Evolutionary conservation across 1,140 invertebrate genomes (phyloP), one percentile per base, ranked within the genome.

Genomic region (Zaprionus ornatus): DNA sequence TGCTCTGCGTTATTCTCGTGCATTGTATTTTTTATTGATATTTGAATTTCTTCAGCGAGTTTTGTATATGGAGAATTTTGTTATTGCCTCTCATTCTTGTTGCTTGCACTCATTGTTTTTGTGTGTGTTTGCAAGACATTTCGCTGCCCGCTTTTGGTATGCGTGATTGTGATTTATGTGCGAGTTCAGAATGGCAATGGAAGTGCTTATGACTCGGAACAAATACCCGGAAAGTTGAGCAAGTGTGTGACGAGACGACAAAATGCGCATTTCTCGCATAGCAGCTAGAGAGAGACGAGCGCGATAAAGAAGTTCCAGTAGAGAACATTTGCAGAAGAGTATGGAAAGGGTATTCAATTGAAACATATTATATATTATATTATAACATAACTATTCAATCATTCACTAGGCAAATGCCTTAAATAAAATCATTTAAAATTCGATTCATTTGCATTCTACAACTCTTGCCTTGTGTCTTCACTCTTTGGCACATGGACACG

Each of bases 91-190:
- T 12, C 52, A 10, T 32, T 27, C 70, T 15, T 57, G 21, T 64
- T 13, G 7, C 50, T 61, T n/a, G 45, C 45, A 50, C 17, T 72
- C 52, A 45, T 64, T 42, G 32, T 50, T 55, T 6, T 52, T 42
- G 35, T 29, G 29, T 25, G 25, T 59, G n/a, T 54, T 42, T 10
- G 60, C 32, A 37, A 54, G 25, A 63, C 63, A 66, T 60, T 61
- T 66, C 62, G 66, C 52, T 62, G 52, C 23, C 23, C 59, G 60
- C 52, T 56, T 72, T 61, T 76, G 68, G 74, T 59, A 61, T 75
- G 56, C 71, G 27, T 63, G 50, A 66, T 75, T 79, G 74, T 73
- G 77, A 79, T 77, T 79, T 77, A 79, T 79, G 67, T 60, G 42
- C 59, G 56, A 61, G 52, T 59, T 40, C 52, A 40, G 37, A 64